Conservation (phyloP, 2,797 vertebrate genomes). For the Crenichthys baileyi region DNA sequence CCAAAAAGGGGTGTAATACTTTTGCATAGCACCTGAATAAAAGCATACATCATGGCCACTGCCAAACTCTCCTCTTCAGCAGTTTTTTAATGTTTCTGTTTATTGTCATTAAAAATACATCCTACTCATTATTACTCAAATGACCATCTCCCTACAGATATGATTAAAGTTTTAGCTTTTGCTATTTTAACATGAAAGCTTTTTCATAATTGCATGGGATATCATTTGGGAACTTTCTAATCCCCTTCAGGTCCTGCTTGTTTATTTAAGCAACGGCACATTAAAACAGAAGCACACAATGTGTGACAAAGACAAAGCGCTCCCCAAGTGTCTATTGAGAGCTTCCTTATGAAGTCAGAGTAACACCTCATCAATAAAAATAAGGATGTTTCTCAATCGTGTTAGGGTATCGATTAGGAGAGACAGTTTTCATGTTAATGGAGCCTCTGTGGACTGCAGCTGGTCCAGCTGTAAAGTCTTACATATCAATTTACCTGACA, state of each 20-base stretch:
- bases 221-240: slow-evolving; percentile 62
- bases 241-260: slow-evolving; percentile 52
- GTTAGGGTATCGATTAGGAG: slow-evolving; percentile 62
- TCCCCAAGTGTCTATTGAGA: slow-evolving; percentile 51
- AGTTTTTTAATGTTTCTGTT: slow-evolving; percentile 10
- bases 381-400: slow-evolving; percentile 51
- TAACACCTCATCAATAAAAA: slow-evolving; percentile 65
- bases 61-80: slow-evolving; percentile 1
- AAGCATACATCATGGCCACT: neutral
- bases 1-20: neutral
- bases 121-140: slow-evolving; percentile 45
- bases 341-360: slow-evolving; percentile 51
- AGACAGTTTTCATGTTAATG: slow-evolving; percentile 54
- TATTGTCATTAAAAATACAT: slow-evolving; percentile 25
- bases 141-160: slow-evolving; percentile 52
- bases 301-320: slow-evolving; percentile 52
- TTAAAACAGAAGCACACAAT: slow-evolving; percentile 46
- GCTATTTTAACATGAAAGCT: slow-evolving; percentile 58
- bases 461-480: slow-evolving; percentile 36
- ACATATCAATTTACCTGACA: slow-evolving; percentile 63
- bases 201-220: slow-evolving; percentile 62
- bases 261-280: slow-evolving; percentile 54
- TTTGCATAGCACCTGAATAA: neutral
- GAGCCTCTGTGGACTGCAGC: slow-evolving; percentile 44
- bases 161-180: slow-evolving; percentile 61